These are phyloP conservation scores for Mormyrops boulengeri DNA, from an alignment of 2,797 vertebrate genomes.

Conservation along the genomic window DNA sequence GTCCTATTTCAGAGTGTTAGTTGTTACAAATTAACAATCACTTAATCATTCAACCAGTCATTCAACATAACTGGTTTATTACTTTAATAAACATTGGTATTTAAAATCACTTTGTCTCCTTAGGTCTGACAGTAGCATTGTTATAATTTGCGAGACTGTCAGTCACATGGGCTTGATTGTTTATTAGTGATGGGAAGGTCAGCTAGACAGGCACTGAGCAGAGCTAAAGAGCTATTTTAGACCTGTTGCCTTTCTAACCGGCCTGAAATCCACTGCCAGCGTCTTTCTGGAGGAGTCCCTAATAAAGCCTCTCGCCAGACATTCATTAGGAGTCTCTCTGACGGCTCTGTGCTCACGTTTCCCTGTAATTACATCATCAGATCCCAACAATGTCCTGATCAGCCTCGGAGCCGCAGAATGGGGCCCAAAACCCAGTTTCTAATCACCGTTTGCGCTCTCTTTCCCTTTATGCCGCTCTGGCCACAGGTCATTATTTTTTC, in stretches of 20 bases:
- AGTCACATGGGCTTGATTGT: background rate
- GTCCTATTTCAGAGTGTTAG: background rate
- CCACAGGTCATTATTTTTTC: slow-evolving; percentile 99
- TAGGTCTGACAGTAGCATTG: background rate
- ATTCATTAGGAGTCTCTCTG: slow-evolving; percentile 71
- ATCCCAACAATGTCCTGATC: slow-evolving; percentile 73
- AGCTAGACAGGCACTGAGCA: background rate
- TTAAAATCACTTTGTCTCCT: background rate
- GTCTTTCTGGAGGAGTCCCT: slow-evolving; percentile 32
- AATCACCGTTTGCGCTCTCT: slow-evolving; percentile 95
- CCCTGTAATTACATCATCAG: slow-evolving; percentile 90
- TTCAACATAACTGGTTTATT: background rate
- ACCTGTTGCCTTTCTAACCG: slow-evolving; percentile 22
- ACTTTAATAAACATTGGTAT: background rate
- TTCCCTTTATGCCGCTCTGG: slow-evolving; percentile 81
- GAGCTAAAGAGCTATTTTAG: background rate
- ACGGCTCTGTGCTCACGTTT: slow-evolving; percentile 69
- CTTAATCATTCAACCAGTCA: background rate
- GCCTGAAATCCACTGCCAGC: slow-evolving; percentile 39
- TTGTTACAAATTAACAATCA: background rate
- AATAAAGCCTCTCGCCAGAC: slow-evolving; percentile 38
- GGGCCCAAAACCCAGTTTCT: slow-evolving; percentile 82
- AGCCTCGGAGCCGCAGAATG: slow-evolving; percentile 68
- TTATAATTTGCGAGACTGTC: background rate
- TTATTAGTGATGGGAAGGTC: background rate